Percentiles rank a stretch among this genome's conserved stretches.
Conservation (phyloP, 1,140 invertebrate species). For the Metopolophium dirhodum region DNA sequence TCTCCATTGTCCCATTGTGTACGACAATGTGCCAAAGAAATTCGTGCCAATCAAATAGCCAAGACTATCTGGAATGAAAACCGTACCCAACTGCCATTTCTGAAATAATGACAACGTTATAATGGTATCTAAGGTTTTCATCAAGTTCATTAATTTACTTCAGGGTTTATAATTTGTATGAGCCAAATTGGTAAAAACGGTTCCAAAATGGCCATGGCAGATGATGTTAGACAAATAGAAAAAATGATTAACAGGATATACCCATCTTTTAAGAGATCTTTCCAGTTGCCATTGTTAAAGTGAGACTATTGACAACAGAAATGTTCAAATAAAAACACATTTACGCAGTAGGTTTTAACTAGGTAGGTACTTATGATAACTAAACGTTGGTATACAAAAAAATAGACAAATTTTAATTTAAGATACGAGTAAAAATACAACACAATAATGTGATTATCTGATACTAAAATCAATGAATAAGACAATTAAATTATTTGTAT, state of each 20-base stretch:
- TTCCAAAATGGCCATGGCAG: constrained; percentile 80
- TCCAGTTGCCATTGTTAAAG: constrained; percentile 63
- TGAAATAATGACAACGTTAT: constrained; percentile 44
- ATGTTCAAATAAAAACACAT: background rate
- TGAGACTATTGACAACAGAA: background rate
- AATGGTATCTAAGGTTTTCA: background rate
- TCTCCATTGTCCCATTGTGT: constrained; percentile 70
- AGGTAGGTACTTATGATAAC: background rate
- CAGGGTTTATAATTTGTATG: constrained; percentile 74
- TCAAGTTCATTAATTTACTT: constrained; percentile 64
- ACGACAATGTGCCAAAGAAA: constrained; percentile 72
- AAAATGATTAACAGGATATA: constrained; percentile 70
- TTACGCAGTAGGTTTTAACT: background rate
- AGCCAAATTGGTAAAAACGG: constrained; percentile 84
- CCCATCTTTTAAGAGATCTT: constrained; percentile 67
- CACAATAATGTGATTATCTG: background rate
- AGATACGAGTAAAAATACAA: background rate
- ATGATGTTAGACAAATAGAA: constrained; percentile 77
- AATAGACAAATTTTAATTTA: background rate
- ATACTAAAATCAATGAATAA: background rate
- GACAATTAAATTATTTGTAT: background rate
- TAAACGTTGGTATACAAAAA: background rate
- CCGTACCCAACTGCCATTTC: constrained; percentile 77
- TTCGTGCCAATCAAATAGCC: constrained; percentile 83
- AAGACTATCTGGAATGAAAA: constrained; percentile 83